Base-by-base conservation (phyloP, 2,888 invertebrate species). In the Ophion obscuratus region DNA sequence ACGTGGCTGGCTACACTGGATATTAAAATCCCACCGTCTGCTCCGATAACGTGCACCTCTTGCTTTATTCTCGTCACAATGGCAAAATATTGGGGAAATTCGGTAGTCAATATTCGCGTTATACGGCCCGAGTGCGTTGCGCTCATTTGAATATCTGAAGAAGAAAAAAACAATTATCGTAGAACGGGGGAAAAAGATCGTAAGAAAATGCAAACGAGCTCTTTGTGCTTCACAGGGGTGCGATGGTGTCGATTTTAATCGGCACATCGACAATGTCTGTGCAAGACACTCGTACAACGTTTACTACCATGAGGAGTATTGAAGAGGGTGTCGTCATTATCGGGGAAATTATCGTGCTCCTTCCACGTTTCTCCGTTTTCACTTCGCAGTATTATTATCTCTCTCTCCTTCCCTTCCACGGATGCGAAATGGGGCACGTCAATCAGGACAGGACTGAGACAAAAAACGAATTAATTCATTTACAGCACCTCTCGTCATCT, bases 321-420 rank as follows among this genome's bases (percentile, higher is more conserved):
- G 91, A 96, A 95, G 2, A 93, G 81, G 90, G 95, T 95, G 40
- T 95, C 95, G 74, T 96, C 96, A 89, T 96, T 96, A 84, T 95
- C 95, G 75, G 94, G 94, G 86, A 95, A 95, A 87, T 96, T 94
- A 88, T 96, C 96, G 93, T 99, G 99, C 93, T 99, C 99, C 88
- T 98, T 97, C 99, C 99, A 99, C 47, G 97, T 98, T 94, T 99
- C 99, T 24, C 99, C 99, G 91, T 99, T 99, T 94, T 99, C 99
- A 4, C 99, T 99, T 73, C 99, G 96, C 87, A 99, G 95, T 88
- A 99, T 97, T 59, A 99, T 97, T 73, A 99, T 98, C 95, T 99
- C 99, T 6, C 99, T 96, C 93, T 99, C 99, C 89, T 97, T 97
- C 84, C 98, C 99, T 83, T 98, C 96, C 79, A 98, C 95, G 0